Evolutionary conservation across 2,888 invertebrate species (phyloP).

Genomic region (Perizoma flavofasciatum): DNA sequence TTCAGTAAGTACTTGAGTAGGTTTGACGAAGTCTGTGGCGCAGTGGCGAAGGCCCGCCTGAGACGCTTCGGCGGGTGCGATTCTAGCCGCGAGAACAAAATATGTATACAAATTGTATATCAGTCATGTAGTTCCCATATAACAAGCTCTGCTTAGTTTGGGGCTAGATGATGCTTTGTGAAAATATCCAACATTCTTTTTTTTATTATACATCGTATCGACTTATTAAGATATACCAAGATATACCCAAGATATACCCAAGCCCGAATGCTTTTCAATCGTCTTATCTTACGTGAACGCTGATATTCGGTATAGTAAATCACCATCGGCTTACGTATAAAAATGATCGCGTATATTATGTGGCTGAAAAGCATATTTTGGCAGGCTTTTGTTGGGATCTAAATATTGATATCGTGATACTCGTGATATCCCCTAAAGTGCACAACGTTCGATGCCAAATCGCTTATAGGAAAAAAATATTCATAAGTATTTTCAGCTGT

Average conservation of each 20-base stretch:
- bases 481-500: background rate
- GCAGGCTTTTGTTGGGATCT: conserved; percentile 13
- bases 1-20: background rate
- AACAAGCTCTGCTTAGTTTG: too few relatives aligned
- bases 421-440: background rate
- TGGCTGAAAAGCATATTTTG: conserved; percentile 23
- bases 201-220: too few relatives aligned
- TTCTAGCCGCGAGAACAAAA: too few relatives aligned
- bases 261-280: conserved; percentile 28
- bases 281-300: conserved; percentile 28
- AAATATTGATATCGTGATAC: conserved; percentile 17
- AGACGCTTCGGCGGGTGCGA: too few relatives aligned
- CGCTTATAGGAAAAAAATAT: conserved; percentile 5
- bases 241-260: too few relatives aligned
- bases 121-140: too few relatives aligned
- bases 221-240: too few relatives aligned
- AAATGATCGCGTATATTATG: conserved; percentile 26
- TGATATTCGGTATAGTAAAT: conserved; percentile 21
- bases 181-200: too few relatives aligned
- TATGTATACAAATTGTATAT: too few relatives aligned
- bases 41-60: too few relatives aligned
- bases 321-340: conserved; percentile 19
- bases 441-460: conserved; percentile 10
- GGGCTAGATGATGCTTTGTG: too few relatives aligned
- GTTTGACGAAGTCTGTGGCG: too few relatives aligned